Percentiles rank a stretch among this genome's conserved stretches.
These are phyloP conservation scores for Beaufortia kweichowensis DNA, from an alignment of 2,113 vertebrate genomes.

Conservation along the genomic window DNA sequence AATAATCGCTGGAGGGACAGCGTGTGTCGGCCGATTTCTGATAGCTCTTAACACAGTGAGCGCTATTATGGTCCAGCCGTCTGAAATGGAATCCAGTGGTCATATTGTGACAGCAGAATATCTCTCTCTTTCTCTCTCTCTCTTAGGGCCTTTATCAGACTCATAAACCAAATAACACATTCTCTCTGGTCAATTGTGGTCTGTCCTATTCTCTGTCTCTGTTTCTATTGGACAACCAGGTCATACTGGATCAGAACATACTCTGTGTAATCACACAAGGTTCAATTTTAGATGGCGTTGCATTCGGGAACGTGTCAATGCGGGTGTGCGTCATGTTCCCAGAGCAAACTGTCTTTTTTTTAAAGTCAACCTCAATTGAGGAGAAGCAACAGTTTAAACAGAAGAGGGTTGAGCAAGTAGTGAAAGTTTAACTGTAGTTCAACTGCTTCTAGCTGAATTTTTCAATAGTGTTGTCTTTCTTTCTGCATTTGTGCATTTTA, in stretches of 20 bases:
- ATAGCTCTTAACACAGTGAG: conserved; percentile 48
- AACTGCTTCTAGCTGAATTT: background rate
- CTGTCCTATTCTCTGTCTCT: background rate
- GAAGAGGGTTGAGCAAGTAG: no score
- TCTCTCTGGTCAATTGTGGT: conserved; percentile 36
- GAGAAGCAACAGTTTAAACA: no score
- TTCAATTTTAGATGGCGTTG: background rate
- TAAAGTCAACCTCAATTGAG: no score
- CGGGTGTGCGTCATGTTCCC: background rate
- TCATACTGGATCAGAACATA: background rate
- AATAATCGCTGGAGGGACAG: conserved; percentile 51
- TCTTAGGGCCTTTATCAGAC: conserved; percentile 24
- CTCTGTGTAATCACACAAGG: no score
- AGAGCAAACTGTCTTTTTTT: no score
- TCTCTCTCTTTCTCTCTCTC: conserved; percentile 31
- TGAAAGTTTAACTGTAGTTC: no score
- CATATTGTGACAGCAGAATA: conserved; percentile 31
- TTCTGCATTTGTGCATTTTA: background rate
- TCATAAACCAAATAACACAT: conserved; percentile 48
- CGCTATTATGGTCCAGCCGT: conserved; percentile 26
- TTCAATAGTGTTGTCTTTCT: background rate
- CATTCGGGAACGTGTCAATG: background rate
- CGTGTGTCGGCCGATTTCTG: conserved; percentile 42
- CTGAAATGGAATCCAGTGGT: conserved; percentile 42
- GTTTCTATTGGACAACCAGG: background rate